These are phyloP conservation scores for Atrichornis clamosus DNA, from an alignment of 2,113 vertebrate genomes.

Conservation along the genomic window DNA sequence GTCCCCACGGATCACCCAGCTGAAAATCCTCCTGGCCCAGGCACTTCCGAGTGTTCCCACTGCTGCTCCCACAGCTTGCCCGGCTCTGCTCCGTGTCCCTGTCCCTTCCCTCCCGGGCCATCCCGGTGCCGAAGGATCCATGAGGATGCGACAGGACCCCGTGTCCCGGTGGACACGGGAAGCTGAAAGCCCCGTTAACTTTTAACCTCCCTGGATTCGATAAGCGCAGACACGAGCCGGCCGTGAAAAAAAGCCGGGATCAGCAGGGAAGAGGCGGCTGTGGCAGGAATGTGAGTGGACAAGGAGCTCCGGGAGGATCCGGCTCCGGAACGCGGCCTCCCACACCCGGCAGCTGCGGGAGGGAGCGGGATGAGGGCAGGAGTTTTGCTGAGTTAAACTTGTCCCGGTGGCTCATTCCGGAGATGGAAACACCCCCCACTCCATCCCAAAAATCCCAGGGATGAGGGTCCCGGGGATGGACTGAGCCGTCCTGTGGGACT, in stretches of 20 bases:
- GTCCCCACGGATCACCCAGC: neutral
- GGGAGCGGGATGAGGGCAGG: neutral
- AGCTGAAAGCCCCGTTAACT: neutral
- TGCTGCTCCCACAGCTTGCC: neutral
- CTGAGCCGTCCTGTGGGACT: rapidly evolving
- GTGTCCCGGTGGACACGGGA: neutral
- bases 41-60: rapidly evolving
- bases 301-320: neutral
- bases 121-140: rapidly evolving
- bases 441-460: rapidly evolving
- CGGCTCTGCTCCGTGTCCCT: rapidly evolving
- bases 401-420: neutral
- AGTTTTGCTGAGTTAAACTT: no score
- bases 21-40: neutral
- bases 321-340: neutral
- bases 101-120: neutral
- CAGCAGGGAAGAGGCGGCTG: neutral
- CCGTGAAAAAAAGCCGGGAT: rapidly evolving
- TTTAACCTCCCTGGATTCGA: neutral
- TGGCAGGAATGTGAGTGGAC: neutral
- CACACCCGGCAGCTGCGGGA: rapidly evolving
- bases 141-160: neutral
- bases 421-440: neutral
- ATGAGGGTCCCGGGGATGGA: rapidly evolving
- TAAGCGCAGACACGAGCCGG: neutral